Conservation (phyloP, 2,797 vertebrate species). For the Urocyon cinereoargenteus region DNA sequence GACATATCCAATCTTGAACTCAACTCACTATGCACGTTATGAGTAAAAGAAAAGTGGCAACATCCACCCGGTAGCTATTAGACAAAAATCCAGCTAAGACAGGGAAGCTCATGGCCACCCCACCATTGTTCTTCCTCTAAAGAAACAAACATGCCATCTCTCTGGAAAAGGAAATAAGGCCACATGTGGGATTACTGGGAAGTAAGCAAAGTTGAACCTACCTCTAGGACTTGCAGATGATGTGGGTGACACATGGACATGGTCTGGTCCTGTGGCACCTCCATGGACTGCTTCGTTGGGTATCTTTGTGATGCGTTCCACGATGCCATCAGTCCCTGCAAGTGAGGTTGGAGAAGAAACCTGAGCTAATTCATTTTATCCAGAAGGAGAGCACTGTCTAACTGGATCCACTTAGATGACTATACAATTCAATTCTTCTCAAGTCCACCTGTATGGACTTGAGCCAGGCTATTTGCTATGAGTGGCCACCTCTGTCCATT, state of each 20-base stretch:
- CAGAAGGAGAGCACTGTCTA: background rate
- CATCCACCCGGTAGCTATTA: background rate
- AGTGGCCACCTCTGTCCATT: background rate
- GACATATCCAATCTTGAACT: background rate
- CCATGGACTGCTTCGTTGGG: background rate
- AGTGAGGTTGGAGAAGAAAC: background rate
- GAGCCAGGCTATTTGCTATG: background rate
- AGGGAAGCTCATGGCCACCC: background rate
- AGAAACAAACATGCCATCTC: background rate
- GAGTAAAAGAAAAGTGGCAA: background rate
- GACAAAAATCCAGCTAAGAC: background rate
- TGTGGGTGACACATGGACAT: background rate
- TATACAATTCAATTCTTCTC: background rate
- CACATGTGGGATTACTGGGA: background rate
- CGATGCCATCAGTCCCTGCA: background rate
- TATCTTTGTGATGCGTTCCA: background rate
- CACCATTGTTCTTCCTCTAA: background rate
- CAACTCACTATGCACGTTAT: background rate
- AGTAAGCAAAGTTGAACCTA: background rate
- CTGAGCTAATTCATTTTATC: background rate
- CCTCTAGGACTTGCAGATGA: background rate
- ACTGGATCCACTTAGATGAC: background rate
- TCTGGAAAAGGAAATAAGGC: background rate
- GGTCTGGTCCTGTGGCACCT: background rate
- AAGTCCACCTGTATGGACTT: too few species aligned